Base-by-base conservation (phyloP, 2,888 invertebrate genomes). In the Theretra japonica region DNA sequence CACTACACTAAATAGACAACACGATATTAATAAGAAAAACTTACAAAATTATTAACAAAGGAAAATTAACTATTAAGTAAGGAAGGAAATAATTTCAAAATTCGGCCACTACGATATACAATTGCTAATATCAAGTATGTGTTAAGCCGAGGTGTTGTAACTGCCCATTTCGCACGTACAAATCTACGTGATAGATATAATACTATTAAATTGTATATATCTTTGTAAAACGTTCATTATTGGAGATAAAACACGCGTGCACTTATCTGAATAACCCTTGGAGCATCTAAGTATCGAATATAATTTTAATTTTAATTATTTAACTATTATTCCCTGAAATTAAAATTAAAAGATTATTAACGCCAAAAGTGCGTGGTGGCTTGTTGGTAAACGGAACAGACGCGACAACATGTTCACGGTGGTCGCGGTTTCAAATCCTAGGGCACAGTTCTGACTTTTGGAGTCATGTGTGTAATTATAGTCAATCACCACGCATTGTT, bases 161-260 rank as follows among this genome's bases (percentile, higher is more conserved):
- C 74, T 30, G 62, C n/a, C 59, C 23, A 73, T 56, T 57, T 53
- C 72, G 73, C 81, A 82, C 80, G 80, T 81, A 72, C 75, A 19
- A 7, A 53, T 53, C 69, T 74, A 76, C 75, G 74, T 76, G 72
- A 73, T 70, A 56, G 56, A 74, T 70, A 72, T 30, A 28, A 53
- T 15, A 70, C 25, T 59, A 70, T 17, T 33, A 41, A 30, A 58
- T 30, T n/a, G 25, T 30, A 21, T 53, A 53, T 5, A 53, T 59
- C 28, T 30, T 53, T 30, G 60, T 70, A 50, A 70, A 70, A 70
- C 53, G 30, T 7, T 59, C 30, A 60, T 25, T 57, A 23, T 17
- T 56, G 71, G 53, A 60, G 75, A 75, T 75, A 73, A 73, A 72
- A 70, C 75, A 75, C 73, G 73, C 68, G 1, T 69, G 23, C 33